Base-by-base conservation (phyloP, 53 echinoderm and acorn worm species). In the Holothuria scabra region DNA sequence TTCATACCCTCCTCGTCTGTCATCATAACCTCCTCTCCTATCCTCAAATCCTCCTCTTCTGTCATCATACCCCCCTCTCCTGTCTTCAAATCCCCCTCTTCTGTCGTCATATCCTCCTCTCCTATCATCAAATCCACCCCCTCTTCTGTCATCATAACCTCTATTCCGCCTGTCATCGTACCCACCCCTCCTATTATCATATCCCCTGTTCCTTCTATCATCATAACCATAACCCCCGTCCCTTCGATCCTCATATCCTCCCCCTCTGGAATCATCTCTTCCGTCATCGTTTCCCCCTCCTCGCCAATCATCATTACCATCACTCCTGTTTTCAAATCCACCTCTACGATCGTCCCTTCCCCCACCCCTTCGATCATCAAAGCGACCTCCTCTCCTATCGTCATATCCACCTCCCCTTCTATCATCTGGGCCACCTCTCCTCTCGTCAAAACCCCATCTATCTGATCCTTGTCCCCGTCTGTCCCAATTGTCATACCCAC, bases 141-240 rank as follows among this genome's bases (percentile, higher is more conserved):
- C 86, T 46, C 91, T 69, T 30, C 90, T 88, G 48, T 74, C 88
- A 14, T 84, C 84, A 57, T 75, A 91, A 41, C 88, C 84, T 49
- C 93, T 72, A 28, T 87, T 88, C 1, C 86, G 35, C 21, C 82
- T 64, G 61, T 49, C 56, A 19, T 84, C 90, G 41, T 84, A 86
- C 12, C 87, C 83, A 25, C 84, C 48, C 24, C 82, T 67, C 78
- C 76, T 67, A 32, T 63, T 26, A 83, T 87, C 67, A 25, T 67
- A 56, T 55, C 70, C 65, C 14, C 87, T 56, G 24, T 38, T 68
- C 10, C 58, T 21, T 14, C 87, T 74, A n/a, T 85, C 86, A 2
- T 81, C 70, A 41, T 56, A 70, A 0, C 85, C 29, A 31, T 28
- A 59, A 20, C 71, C 23, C 32, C 68, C 37, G 12, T 84, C 84